These are phyloP conservation scores for Paraescarpia echinospica DNA, from an alignment of 1,140 invertebrate genomes.

Conservation along the genomic window DNA sequence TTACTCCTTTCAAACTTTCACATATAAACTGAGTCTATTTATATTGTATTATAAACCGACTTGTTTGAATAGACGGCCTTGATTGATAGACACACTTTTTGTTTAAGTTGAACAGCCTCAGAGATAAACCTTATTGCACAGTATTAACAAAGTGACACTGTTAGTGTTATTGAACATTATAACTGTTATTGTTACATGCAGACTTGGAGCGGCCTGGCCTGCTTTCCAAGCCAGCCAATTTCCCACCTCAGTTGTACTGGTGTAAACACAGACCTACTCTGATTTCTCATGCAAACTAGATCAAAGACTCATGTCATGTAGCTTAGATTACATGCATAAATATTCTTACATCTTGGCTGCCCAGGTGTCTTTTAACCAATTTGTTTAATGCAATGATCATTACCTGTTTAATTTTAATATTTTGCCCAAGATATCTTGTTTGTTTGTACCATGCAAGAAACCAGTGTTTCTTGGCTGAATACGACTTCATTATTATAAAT, in stretches of 20 bases:
- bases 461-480: no score
- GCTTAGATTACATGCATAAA: no score
- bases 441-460: no score
- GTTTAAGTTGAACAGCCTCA: not conserved
- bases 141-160: not conserved
- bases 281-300: not conserved
- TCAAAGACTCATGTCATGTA: no score
- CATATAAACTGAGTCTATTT: no score
- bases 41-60: conserved; percentile 43
- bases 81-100: conserved; percentile 14
- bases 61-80: not conserved
- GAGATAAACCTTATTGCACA: not conserved
- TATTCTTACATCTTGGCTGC: no score
- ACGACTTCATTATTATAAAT: no score
- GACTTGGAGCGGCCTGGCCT: conserved; percentile 14
- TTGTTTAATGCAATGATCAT: no score
- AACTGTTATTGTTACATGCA: not conserved
- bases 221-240: not conserved
- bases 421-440: no score
- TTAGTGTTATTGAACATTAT: not conserved
- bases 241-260: not conserved
- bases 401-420: no score
- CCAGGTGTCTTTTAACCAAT: no score
- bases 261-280: not conserved
- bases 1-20: no score